Conservation (phyloP, 2,113 vertebrate species). For the Burhinus bistriatus region DNA sequence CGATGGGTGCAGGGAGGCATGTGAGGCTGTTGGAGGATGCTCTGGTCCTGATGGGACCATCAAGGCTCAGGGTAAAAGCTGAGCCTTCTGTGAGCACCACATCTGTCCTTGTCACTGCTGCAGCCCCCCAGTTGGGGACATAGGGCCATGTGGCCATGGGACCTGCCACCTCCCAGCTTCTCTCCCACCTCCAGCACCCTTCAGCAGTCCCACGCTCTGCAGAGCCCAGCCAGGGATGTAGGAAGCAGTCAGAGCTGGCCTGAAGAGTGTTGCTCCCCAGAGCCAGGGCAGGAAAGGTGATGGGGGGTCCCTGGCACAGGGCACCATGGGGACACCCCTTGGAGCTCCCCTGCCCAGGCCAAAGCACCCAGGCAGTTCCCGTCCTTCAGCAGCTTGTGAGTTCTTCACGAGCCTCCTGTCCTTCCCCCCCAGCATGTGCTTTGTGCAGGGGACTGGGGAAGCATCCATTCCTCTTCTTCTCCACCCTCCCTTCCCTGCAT, state of each 20-base stretch:
- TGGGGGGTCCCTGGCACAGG: background rate
- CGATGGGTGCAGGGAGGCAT: background rate
- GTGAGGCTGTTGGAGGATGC: fast-evolving
- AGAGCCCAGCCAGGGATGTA: background rate
- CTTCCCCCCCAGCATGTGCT: background rate
- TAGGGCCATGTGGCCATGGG: background rate
- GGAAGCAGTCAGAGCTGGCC: background rate
- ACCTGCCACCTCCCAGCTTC: background rate
- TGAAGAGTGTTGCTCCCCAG: background rate
- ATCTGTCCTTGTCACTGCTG: background rate
- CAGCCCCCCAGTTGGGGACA: fast-evolving
- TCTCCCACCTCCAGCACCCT: background rate
- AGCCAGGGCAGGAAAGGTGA: background rate
- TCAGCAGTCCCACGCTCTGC: background rate
- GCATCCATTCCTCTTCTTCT: background rate
- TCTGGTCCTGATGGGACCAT: background rate
- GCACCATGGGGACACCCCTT: background rate
- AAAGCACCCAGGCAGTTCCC: background rate
- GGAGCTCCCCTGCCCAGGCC: background rate
- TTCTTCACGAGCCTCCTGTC: background rate
- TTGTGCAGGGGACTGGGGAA: background rate
- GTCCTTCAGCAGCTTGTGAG: background rate
- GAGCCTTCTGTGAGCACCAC: background rate
- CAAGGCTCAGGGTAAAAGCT: background rate
- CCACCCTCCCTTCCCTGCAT: background rate